These are phyloP conservation scores for Peromyscus aztecus DNA, from an alignment of 2,797 vertebrate genomes.

Conservation along the genomic window DNA sequence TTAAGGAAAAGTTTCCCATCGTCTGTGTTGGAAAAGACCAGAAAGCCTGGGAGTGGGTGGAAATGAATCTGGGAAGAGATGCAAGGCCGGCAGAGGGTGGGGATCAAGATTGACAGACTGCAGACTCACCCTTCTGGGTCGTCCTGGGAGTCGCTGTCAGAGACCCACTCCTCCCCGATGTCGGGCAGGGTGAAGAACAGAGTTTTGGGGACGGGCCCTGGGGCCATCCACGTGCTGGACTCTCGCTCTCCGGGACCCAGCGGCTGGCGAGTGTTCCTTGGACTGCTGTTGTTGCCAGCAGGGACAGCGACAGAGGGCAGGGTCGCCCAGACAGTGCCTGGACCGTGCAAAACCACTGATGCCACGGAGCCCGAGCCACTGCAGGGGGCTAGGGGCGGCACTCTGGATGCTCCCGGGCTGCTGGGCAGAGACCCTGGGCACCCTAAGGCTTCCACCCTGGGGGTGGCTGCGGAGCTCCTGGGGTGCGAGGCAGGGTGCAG, in stretches of 20 bases:
- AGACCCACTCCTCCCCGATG: conserved; percentile 86
- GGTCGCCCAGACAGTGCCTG: background rate
- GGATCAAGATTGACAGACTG: background rate
- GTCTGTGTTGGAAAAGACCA: background rate
- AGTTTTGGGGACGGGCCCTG: conserved; percentile 52
- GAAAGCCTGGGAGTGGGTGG: background rate
- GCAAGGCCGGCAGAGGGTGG: background rate
- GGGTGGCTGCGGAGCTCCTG: background rate
- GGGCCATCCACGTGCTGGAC: background rate
- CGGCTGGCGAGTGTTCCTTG: background rate
- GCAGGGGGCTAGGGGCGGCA: background rate
- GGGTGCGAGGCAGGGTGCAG: background rate
- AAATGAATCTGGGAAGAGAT: background rate
- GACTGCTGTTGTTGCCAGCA: background rate
- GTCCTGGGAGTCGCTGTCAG: conserved; percentile 73
- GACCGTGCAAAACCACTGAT: background rate
- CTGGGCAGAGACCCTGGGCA: conserved; percentile 1
- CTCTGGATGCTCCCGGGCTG: background rate
- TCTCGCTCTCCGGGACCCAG: conserved; percentile 9
- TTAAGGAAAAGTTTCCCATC: background rate
- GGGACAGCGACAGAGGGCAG: background rate
- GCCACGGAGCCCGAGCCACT: background rate
- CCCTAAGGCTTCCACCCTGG: background rate
- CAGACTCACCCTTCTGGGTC: conserved; percentile 75
- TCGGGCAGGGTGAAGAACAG: conserved; percentile 82